These are phyloP conservation scores for Trochalopteron elliotii DNA, from an alignment of 2,113 vertebrate species.

Conservation along the genomic window DNA sequence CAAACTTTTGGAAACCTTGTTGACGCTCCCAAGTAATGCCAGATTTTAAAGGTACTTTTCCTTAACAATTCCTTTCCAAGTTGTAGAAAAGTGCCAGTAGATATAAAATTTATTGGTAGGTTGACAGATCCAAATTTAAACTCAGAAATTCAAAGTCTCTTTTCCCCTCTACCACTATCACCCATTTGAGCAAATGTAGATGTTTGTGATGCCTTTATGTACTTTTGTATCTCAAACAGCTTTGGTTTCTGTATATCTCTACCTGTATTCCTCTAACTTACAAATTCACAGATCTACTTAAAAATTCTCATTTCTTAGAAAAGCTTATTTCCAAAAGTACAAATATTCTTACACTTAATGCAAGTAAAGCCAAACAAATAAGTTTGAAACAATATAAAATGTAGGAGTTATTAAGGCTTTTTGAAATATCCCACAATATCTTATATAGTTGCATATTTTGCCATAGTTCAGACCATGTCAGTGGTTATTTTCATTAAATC, in stretches of 20 bases:
- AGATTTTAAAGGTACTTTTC: neutral
- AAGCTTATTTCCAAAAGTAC: neutral
- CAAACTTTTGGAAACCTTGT: neutral
- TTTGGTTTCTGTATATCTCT: neutral
- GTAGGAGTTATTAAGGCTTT: neutral
- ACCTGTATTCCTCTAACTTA: neutral
- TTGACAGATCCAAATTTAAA: neutral
- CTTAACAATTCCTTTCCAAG: neutral
- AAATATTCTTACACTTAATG: neutral
- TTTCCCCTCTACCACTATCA: neutral
- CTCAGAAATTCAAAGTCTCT: neutral
- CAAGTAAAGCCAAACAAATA: neutral
- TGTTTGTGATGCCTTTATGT: neutral
- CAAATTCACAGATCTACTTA: neutral
- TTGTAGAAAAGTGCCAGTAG: neutral
- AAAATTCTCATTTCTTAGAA: neutral
- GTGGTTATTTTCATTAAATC: neutral
- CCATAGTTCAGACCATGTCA: neutral
- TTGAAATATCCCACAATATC: rapidly evolving
- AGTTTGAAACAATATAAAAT: neutral
- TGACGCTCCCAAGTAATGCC: neutral
- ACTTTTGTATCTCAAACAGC: neutral
- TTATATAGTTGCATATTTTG: neutral
- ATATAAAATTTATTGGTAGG: neutral
- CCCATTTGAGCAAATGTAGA: neutral